phyloP scores from a whole-genome alignment of 2,113 vertebrate species.

The Tenebrosternarchus preto region DNA sequence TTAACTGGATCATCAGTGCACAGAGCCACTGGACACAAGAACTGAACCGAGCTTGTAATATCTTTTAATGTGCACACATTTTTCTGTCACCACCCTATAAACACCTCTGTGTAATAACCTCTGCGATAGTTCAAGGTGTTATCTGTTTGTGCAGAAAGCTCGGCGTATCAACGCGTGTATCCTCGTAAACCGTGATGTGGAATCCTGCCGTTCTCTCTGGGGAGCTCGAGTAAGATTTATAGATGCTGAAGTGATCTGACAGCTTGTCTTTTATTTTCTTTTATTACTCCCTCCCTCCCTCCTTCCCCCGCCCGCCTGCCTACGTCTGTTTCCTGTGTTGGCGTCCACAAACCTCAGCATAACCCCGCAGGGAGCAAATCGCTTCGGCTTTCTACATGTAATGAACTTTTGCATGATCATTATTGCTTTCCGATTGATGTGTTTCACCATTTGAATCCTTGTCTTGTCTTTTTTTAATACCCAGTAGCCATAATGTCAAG shows the following conservation, averaged over 20 bases:
- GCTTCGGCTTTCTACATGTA: neutral
- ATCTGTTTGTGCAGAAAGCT: slow-evolving; percentile 26
- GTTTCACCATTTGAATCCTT: neutral
- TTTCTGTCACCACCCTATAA: slow-evolving; percentile 36
- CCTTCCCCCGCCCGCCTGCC: slow-evolving; percentile 29
- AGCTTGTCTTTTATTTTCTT: slow-evolving; percentile 45
- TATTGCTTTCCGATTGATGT: neutral
- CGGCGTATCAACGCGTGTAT: slow-evolving; percentile 9
- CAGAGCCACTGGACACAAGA: slow-evolving; percentile 20
- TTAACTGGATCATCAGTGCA: neutral
- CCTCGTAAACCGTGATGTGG: slow-evolving; percentile 34
- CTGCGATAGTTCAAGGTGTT: slow-evolving; percentile 36
- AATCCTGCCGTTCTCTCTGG: slow-evolving; percentile 41
- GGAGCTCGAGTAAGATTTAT: slow-evolving; percentile 52
- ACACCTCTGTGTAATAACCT: neutral
- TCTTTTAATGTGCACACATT: slow-evolving; percentile 23
- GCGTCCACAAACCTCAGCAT: neutral
- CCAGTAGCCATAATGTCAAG: neutral
- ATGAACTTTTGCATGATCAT: neutral
- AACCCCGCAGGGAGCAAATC: neutral
- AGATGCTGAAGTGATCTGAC: slow-evolving; percentile 49
- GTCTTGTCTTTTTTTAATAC: too few relatives aligned
- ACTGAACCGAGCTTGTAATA: neutral
- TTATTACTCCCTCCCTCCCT: slow-evolving; percentile 36
- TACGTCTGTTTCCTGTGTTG: slow-evolving; percentile 43